A percentile compares a stretch with the other conserved stretches of the same genome.
Conservation (phyloP, 1,140 invertebrate species). For the Agrypnia vestita region DNA sequence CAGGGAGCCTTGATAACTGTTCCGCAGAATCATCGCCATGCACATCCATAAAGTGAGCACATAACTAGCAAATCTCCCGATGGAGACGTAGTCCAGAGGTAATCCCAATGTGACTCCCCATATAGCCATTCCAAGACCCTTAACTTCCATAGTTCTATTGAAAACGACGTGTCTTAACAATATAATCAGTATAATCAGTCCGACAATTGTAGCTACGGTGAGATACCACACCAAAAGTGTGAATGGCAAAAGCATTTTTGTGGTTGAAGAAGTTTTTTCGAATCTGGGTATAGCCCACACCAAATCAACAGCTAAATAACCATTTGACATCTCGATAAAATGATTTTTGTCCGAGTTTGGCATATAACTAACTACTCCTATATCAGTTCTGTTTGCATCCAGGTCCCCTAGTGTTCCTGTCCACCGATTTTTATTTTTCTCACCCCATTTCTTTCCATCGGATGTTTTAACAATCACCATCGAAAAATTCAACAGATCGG, state of each 20-base stretch:
- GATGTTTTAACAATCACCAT: conserved; percentile 14
- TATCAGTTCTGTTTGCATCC: conserved; percentile 48
- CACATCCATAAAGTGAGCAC: conserved; percentile 57
- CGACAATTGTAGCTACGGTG: conserved; percentile 26
- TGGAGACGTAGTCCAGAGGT: conserved; percentile 29
- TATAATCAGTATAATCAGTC: conserved; percentile 33
- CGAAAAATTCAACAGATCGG: conserved; percentile 52
- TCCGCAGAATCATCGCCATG: conserved; percentile 55
- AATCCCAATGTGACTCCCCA: conserved; percentile 53
- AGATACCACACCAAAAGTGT: conserved; percentile 46
- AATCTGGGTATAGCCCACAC: conserved; percentile 53
- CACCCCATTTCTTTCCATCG: conserved; percentile 43
- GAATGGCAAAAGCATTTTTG: conserved; percentile 52
- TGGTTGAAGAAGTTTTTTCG: conserved; percentile 33
- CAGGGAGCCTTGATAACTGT: conserved; percentile 54
- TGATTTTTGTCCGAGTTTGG: conserved; percentile 6
- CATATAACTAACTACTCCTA: conserved; percentile 50
- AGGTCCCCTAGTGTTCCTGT: conserved; percentile 53
- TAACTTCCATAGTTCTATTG: conserved; percentile 49
- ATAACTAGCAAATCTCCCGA: conserved; percentile 54
- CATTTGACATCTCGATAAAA: conserved; percentile 47
- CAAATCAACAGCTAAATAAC: conserved; percentile 51
- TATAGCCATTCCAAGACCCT: conserved; percentile 37
- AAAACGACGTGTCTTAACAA: conserved; percentile 36
- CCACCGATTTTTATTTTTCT: conserved; percentile 45